Evolutionary conservation across 2,888 invertebrate genomes (phyloP).

Genomic region (Drosophila bunnanda): DNA sequence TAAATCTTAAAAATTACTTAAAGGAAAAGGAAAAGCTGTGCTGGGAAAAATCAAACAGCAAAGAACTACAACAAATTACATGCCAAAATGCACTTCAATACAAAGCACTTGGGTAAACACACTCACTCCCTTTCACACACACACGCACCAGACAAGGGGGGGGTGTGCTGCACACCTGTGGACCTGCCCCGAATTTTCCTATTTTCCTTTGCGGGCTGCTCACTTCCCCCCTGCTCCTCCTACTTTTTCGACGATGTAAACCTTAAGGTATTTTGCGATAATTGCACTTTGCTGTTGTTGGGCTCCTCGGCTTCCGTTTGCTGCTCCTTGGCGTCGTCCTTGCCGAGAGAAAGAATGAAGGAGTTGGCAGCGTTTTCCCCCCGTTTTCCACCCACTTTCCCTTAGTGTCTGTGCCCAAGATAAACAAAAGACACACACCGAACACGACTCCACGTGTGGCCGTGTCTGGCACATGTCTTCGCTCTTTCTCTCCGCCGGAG

Average conservation of each 20-base stretch:
- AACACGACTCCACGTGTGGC: constrained; percentile 33
- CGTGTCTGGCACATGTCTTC: constrained; percentile 66
- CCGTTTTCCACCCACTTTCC: constrained; percentile 41
- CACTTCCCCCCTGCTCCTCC: not conserved
- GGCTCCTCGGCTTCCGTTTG: constrained; percentile 21
- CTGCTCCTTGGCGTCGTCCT: constrained; percentile 43
- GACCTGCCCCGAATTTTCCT: constrained; percentile 20
- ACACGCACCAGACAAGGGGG: not conserved
- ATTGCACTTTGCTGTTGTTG: constrained; percentile 81
- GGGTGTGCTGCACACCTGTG: constrained; percentile 62
- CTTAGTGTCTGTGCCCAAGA: constrained; percentile 68
- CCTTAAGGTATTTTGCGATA: constrained; percentile 82
- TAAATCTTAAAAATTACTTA: not conserved
- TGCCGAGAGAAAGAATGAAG: not conserved
- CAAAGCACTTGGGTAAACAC: constrained; percentile 80
- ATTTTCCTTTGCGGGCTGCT: not conserved
- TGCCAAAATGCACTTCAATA: constrained; percentile 82
- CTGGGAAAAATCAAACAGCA: constrained; percentile 75
- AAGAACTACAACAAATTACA: constrained; percentile 80
- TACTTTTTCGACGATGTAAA: constrained; percentile 70
- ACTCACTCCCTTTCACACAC: constrained; percentile 34
- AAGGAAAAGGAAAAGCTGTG: not conserved
- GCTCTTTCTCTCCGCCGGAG: not conserved
- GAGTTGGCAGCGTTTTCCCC: not conserved
- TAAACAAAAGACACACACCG: constrained; percentile 70